phyloP scores from a whole-genome alignment of 1,140 invertebrate genomes.

The Drosophila baimaii region DNA sequence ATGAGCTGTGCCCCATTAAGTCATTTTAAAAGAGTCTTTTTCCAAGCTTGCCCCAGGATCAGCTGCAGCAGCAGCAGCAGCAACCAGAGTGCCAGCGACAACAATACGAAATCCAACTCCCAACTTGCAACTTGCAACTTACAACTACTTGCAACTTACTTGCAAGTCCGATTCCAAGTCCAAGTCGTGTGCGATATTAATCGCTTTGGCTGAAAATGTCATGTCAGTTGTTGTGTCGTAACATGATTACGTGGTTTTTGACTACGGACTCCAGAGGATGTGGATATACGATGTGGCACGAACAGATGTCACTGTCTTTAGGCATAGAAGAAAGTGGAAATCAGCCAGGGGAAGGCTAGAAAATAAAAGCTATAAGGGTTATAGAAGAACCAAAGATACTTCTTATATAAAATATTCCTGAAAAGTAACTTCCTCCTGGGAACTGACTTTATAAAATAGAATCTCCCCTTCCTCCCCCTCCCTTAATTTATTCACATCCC shows the following conservation, averaged over 20 bases:
- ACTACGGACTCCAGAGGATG: constrained; percentile 54
- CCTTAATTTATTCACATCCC: constrained; percentile 1
- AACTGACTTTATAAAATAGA: constrained; percentile 2
- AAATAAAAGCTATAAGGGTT: background rate
- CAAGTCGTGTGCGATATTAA: constrained; percentile 82
- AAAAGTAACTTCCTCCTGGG: background rate
- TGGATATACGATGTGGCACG: constrained; percentile 42
- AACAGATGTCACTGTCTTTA: constrained; percentile 34
- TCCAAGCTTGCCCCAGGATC: constrained; percentile 35
- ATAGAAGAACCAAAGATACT: background rate
- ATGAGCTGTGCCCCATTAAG: constrained; percentile 83
- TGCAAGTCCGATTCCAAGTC: constrained; percentile 29
- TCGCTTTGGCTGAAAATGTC: constrained; percentile 82
- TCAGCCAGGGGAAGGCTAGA: background rate
- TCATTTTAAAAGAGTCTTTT: constrained; percentile 80
- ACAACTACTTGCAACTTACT: constrained; percentile 32
- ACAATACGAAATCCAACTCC: constrained; percentile 65
- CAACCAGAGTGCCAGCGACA: constrained; percentile 32
- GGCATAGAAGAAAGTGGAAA: background rate
- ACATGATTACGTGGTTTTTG: constrained; percentile 73
- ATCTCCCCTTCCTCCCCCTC: no score
- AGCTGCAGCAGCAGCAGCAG: constrained; percentile 33
- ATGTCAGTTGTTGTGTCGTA: constrained; percentile 82
- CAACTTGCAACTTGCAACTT: constrained; percentile 41
- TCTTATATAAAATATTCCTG: background rate